phyloP scores from a whole-genome alignment of 1,140 invertebrate genomes.

The Drosophila ercepeae region DNA sequence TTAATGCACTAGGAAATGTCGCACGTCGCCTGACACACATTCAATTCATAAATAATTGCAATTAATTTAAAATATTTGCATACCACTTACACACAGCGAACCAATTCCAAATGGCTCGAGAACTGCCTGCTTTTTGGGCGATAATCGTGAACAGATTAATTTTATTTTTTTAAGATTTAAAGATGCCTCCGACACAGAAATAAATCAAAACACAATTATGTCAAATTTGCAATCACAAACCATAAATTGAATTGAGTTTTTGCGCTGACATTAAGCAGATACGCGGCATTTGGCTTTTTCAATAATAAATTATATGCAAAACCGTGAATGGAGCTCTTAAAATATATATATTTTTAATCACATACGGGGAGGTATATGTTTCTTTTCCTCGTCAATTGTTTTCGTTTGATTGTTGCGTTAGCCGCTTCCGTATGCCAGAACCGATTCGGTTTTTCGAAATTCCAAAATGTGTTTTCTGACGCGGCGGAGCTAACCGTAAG shows the following conservation, averaged over 20 bases:
- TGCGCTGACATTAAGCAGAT: constrained; percentile 67
- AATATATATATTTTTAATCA: constrained; percentile 55
- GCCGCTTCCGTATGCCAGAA: constrained; percentile 65
- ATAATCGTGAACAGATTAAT: constrained; percentile 30
- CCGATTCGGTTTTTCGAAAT: constrained; percentile 19
- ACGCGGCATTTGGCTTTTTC: constrained; percentile 43
- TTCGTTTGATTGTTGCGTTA: constrained; percentile 25
- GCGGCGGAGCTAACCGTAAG: constrained; percentile 57
- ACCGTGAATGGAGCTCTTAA: constrained; percentile 36
- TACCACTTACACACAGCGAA: constrained; percentile 52
- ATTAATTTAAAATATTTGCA: constrained; percentile 67
- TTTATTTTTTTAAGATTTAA: too few relatives aligned
- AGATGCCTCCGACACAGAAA: constrained; percentile 27
- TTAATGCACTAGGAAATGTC: constrained; percentile 72
- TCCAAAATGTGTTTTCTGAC: constrained; percentile 27
- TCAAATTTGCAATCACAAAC: constrained; percentile 74
- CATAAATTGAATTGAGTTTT: constrained; percentile 65
- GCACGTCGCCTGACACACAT: constrained; percentile 53
- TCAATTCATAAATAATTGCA: constrained; percentile 71
- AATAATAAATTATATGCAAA: constrained; percentile 47
- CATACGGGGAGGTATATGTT: constrained; percentile 30
- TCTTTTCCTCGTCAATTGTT: constrained; percentile 6
- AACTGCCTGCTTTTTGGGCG: constrained; percentile 2
- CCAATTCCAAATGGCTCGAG: constrained; percentile 29
- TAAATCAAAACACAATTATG: constrained; percentile 74